Evolutionary conservation across 2,113 vertebrate genomes (phyloP), one percentile per base, ranked within the genome.

Genomic region (Etia nguti): DNA sequence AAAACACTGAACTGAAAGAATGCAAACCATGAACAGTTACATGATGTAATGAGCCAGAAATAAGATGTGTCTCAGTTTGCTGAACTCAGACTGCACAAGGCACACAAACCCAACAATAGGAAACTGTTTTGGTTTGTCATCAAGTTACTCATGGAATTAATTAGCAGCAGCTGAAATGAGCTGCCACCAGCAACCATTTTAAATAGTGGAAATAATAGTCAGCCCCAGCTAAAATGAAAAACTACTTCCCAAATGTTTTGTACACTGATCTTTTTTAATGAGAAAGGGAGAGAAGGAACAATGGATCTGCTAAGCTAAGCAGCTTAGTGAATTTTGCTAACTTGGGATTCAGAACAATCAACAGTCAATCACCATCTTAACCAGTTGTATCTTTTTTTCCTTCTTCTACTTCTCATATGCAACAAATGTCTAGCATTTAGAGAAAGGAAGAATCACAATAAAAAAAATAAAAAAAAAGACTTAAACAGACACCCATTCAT

Each of bases 91-190:
- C 68, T 31, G 70, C 70, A 50, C 15, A 31, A 50, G 24, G 7
- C 70, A 50, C 0, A 50, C 70, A 77, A 31, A 77, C 43, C 43
- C 70, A 6, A 77, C 43, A 50, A 77, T 50, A 75, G 41, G 0
- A 46, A 75, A 20, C 2, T 48, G 70, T 48, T 75, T 48, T 20
- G 24, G 24, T 77, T 77, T 8, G 34, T 57, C 79, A 77, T 77
- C 70, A 77, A 31, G 70, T 77, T 77, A 77, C 46, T 57, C 52
- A 43, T 57, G 36, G 36, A 80, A 80, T 57, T 80, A 80, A 57
- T 80, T 80, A 80, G 54, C 36, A 57, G 54, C 34, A 41, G 52
- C 54, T 80, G 52, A 56, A 56, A 80, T 6, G 36, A 80, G 79
- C 34, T 80, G 79, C 31, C 52, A 50, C 43, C 70, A 77, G 46